phyloP scores from a whole-genome alignment of 2,797 vertebrate genomes.

The Hippopotamyrus pictus region DNA sequence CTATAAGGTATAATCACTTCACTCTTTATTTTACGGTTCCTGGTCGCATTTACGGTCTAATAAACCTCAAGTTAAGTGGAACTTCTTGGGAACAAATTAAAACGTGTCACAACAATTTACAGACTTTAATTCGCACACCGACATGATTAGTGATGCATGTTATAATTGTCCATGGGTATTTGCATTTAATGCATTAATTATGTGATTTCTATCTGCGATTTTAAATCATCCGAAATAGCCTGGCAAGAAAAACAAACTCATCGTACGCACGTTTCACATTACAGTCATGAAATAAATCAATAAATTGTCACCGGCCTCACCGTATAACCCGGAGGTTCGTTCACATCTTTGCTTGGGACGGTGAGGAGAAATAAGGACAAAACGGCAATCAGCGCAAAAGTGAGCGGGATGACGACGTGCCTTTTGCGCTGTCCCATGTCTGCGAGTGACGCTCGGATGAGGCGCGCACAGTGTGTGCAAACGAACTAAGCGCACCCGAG shows the following conservation, averaged over 20 bases:
- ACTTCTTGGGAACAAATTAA: neutral
- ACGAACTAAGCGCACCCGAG: no score
- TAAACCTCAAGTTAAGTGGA: neutral
- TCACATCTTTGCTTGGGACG: conserved; percentile 62
- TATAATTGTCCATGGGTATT: neutral
- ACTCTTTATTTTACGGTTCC: neutral
- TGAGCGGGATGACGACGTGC: conserved; percentile 40
- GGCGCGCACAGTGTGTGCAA: neutral
- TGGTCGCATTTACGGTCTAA: neutral
- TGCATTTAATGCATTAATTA: neutral
- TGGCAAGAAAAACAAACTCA: neutral
- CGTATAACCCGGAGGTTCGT: conserved; percentile 65
- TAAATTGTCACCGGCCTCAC: conserved; percentile 51
- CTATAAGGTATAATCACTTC: neutral
- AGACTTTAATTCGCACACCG: neutral
- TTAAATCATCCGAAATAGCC: neutral
- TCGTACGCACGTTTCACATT: neutral
- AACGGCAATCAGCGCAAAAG: conserved; percentile 64
- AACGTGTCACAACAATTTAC: neutral
- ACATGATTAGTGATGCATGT: neutral
- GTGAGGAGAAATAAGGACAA: conserved; percentile 74
- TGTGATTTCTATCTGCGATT: neutral
- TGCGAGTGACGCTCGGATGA: neutral
- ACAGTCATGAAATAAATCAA: conserved; percentile 10
- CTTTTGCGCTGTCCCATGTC: conserved; percentile 53